phyloP scores from a whole-genome alignment of 2,797 vertebrate species.

The Masticophis lateralis region DNA sequence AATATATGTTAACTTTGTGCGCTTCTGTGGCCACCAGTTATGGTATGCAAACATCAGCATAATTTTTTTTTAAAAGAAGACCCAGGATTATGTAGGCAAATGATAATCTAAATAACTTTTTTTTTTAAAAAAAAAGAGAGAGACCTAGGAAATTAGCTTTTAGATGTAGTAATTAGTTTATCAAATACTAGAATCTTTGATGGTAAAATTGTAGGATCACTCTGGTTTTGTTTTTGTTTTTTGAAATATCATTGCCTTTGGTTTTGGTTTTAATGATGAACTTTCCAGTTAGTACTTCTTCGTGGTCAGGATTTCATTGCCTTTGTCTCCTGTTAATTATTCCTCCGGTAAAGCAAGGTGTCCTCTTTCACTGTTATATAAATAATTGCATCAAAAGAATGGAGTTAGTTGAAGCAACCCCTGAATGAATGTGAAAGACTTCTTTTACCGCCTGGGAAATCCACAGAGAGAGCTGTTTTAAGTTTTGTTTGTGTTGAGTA shows the following conservation, averaged over 20 bases:
- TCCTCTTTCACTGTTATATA: conserved; percentile 13
- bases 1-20: neutral
- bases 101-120: neutral
- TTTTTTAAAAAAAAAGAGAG: neutral
- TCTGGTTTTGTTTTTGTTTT: neutral
- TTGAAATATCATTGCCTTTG: neutral
- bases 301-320: neutral
- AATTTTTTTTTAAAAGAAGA: neutral
- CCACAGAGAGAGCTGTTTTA: conserved; percentile 50
- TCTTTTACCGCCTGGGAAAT: conserved; percentile 52
- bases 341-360: neutral
- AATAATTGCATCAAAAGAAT: conserved; percentile 31
- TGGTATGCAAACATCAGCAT: neutral
- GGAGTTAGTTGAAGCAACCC: conserved; percentile 26
- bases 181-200: neutral
- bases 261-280: neutral
- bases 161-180: neutral
- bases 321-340: conserved; percentile 4
- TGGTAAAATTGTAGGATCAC: neutral
- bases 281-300: conserved; percentile 11
- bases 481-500: conserved; percentile 49
- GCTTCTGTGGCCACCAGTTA: neutral
- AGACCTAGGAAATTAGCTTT: neutral
- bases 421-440: conserved; percentile 54
- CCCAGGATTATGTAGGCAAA: neutral